These are phyloP conservation scores for Crotalus horridus DNA, from an alignment of 2,113 vertebrate species.

Conservation along the genomic window DNA sequence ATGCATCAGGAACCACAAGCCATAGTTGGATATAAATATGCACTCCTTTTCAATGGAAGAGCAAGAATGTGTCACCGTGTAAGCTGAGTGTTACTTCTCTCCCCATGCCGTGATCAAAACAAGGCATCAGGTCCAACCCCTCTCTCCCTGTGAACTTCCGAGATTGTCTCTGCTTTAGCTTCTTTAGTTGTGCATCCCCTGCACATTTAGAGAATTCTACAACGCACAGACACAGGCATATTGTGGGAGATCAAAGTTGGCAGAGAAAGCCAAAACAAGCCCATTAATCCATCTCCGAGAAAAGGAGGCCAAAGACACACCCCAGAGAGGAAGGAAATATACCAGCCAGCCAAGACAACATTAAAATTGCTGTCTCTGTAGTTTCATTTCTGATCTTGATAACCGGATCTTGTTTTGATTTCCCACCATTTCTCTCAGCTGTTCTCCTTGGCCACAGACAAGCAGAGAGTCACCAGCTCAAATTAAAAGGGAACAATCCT, in stretches of 20 bases:
- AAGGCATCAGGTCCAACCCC: not conserved
- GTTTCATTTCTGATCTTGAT: not conserved
- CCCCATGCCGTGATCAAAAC: conserved; percentile 22
- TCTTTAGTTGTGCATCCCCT: not conserved
- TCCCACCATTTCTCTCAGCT: too few relatives aligned
- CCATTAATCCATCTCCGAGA: fast-evolving
- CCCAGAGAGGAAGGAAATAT: not conserved
- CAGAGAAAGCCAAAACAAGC: conserved; percentile 19
- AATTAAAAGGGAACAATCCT: not conserved
- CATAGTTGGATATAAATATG: not conserved
- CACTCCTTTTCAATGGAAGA: not conserved
- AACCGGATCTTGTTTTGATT: not conserved
- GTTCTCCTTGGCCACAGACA: not conserved
- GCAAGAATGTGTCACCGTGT: conserved; percentile 35
- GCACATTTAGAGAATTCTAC: conserved; percentile 32
- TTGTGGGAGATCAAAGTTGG: not conserved
- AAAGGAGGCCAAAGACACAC: fast-evolving
- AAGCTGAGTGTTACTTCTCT: conserved; percentile 46
- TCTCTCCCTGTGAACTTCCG: not conserved
- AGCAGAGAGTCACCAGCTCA: not conserved
- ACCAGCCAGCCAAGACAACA: not conserved
- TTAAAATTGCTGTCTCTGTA: not conserved
- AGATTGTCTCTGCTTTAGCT: too few relatives aligned
- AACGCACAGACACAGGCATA: not conserved
- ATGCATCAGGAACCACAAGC: not conserved